Conservation (phyloP, 1,140 invertebrate genomes). For the Anadara kagoshimensis region DNA sequence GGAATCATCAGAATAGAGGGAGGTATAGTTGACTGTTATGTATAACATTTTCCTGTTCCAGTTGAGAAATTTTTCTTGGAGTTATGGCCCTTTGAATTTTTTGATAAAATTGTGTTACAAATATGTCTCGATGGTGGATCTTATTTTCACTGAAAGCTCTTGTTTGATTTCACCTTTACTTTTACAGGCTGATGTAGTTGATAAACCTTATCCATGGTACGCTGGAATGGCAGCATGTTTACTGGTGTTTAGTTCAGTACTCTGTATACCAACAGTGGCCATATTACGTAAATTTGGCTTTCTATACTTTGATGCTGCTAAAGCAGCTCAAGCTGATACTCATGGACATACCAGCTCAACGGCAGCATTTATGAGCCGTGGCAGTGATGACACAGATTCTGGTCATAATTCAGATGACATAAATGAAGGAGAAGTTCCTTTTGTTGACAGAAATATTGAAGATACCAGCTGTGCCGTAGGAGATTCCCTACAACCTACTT, state of each 20-base stretch:
- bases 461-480: slow-evolving; percentile 30
- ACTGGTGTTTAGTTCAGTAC: slow-evolving; percentile 54
- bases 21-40: no score
- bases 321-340: slow-evolving; percentile 47
- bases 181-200: slow-evolving; percentile 48
- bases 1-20: no score
- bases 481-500: background rate
- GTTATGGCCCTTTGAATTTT: no score
- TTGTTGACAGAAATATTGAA: slow-evolving; percentile 19
- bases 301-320: slow-evolving; percentile 51
- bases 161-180: no score
- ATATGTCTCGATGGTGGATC: no score
- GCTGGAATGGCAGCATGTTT: slow-evolving; percentile 47
- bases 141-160: no score
- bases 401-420: slow-evolving; percentile 52
- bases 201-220: slow-evolving; percentile 59
- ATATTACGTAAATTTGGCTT: slow-evolving; percentile 52
- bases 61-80: no score
- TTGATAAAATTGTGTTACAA: no score
- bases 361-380: slow-evolving; percentile 47
- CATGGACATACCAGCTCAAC: slow-evolving; percentile 55
- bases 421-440: slow-evolving; percentile 20
- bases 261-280: slow-evolving; percentile 64
- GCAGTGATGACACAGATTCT: slow-evolving; percentile 46
- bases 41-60: no score